Evolutionary conservation across 2,113 vertebrate species (phyloP).

Genomic region (Lampris megalopsis): DNA sequence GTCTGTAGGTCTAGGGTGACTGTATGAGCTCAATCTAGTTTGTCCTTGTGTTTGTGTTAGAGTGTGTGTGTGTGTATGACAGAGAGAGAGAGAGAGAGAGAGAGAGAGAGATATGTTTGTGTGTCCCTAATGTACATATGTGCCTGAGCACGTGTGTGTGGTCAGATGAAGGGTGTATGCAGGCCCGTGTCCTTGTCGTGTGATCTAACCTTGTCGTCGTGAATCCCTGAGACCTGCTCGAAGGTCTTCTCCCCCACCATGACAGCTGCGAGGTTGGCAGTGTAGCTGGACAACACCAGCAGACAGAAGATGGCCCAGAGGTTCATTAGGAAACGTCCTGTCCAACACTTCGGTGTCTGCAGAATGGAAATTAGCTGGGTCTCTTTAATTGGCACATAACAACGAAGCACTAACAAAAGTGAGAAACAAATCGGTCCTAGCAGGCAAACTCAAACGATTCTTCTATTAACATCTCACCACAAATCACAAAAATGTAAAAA

Average conservation of each 20-base stretch:
- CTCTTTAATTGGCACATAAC: neutral
- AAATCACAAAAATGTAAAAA: constrained; percentile 9
- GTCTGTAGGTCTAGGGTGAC: neutral
- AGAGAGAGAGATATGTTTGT: neutral
- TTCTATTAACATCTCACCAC: neutral
- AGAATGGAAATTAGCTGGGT: neutral
- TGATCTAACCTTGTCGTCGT: constrained; percentile 91
- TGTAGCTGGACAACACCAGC: constrained; percentile 98
- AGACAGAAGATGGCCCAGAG: constrained; percentile 99
- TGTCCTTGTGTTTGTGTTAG: neutral
- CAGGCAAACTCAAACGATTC: neutral
- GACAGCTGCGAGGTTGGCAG: constrained; percentile 94
- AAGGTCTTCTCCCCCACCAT: constrained; percentile 99
- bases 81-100: too few relatives aligned
- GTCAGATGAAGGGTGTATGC: constrained; percentile 14
- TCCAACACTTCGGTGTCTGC: constrained; percentile 94
- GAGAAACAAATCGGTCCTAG: neutral
- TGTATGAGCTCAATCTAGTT: neutral
- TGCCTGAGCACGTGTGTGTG: constrained; percentile 1
- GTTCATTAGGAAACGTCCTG: constrained; percentile 96
- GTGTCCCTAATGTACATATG: constrained; percentile 1
- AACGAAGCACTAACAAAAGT: neutral
- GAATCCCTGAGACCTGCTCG: constrained; percentile 93
- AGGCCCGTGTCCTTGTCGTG: constrained; percentile 16
- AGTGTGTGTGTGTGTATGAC: too few relatives aligned